Base-by-base conservation (phyloP, 2,888 invertebrate species). In the Volucella inanis region DNA sequence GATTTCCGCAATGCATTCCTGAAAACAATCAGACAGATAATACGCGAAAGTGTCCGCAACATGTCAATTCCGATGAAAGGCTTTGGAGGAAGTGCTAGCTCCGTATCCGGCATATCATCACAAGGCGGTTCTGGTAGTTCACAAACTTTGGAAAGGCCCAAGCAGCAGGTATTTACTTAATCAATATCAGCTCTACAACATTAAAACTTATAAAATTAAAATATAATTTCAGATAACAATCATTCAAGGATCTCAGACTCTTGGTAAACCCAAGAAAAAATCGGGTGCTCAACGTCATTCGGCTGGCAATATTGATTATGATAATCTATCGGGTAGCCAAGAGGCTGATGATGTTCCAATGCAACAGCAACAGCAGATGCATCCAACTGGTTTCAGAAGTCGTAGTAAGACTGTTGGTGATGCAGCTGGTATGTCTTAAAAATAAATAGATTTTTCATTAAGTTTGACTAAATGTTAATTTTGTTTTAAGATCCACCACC, bases 1-100 rank as follows among this genome's bases (percentile, higher is more conserved):
- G 98, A 98, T 92, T 98, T 98, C 93, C 96, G 98, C 88, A 98
- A 98, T 93, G 98, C 98, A 88, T 99, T 99, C 94, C 94, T 99
- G 90, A 98, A 98, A 93, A 98, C 98, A 79, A 98, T 99, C 89
- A 94, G 99, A 74, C 98, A 98, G 93, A 98, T 98, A 88, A 99
- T 99, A 89, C 95, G 98, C 87, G 98, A 99, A 93, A 98, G 98
- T 82, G 98, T 99, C 55, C 95, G 98, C 89, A 98, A 98, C 92
- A 98, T 99, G 98, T 97, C 97, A 90, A 96, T 98, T 92, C 98
- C 98, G 74, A 94, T 95, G 89, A 95, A 96, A 88, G 94, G 95
- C 50, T 91, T 93, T 62, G 94, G 94, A 50, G 94, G 94, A 50
- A 93, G 93, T 87, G 93, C 94, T 3, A 91, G 93, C 57, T 91